Percentiles rank a stretch among this genome's conserved stretches.
Conservation (phyloP, 2,797 vertebrate genomes). For the Syncerus caffer region DNA sequence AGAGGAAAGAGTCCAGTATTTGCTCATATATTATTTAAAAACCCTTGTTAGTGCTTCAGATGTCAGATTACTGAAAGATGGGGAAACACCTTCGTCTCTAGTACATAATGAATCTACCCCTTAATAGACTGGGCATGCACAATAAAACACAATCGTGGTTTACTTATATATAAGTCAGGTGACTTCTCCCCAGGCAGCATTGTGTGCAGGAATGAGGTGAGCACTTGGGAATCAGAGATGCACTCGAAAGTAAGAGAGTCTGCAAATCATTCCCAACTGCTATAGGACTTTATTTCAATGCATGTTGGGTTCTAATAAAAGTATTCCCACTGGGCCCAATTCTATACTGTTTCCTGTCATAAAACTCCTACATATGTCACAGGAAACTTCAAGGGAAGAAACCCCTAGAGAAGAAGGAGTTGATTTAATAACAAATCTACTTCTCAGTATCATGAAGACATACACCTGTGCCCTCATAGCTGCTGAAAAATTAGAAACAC, state of each 20-base stretch:
- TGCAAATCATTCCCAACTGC: slow-evolving; percentile 33
- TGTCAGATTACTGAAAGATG: not conserved
- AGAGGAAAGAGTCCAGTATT: not conserved
- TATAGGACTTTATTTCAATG: slow-evolving; percentile 35
- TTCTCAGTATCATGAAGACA: slow-evolving; percentile 15
- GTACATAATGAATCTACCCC: not conserved
- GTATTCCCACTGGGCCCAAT: not conserved
- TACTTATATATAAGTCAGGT: not conserved
- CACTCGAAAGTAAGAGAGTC: slow-evolving; percentile 12
- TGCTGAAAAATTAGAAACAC: not conserved
- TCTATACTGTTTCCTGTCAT: slow-evolving; percentile 49
- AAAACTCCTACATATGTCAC: slow-evolving; percentile 36
- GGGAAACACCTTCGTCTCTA: not conserved
- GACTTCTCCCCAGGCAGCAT: not conserved
- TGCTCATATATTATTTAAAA: slow-evolving; percentile 57
- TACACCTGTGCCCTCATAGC: not conserved
- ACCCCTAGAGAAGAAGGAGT: slow-evolving; percentile 23
- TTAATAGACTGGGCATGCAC: not conserved
- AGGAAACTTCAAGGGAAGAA: slow-evolving; percentile 47
- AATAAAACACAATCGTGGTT: slow-evolving; percentile 11
- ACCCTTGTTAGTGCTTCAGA: slow-evolving; percentile 8
- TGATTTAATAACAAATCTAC: slow-evolving; percentile 35
- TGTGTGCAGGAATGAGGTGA: not conserved
- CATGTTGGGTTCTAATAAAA: slow-evolving; percentile 44
- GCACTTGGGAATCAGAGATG: slow-evolving; percentile 33